phyloP scores from a whole-genome alignment of 1,140 invertebrate genomes.

The Probaryconus sp. region DNA sequence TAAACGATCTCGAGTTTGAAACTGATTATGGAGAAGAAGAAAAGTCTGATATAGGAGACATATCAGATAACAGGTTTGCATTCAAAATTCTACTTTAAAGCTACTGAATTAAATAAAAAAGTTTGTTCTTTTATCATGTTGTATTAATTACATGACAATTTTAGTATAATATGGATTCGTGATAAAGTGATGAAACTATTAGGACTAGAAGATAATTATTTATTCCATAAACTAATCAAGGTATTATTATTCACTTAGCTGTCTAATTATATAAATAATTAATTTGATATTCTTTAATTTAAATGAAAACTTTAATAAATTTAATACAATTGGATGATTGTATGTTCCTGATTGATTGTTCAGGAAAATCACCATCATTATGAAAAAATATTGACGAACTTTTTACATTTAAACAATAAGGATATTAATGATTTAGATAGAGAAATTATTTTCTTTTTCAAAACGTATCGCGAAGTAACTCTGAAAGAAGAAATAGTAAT shows the following conservation, averaged over 20 bases:
- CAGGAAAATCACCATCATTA: constrained; percentile 22
- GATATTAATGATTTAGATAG: not conserved
- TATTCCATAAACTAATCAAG: constrained; percentile 24
- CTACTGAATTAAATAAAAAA: too few relatives aligned
- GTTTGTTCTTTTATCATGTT: not conserved
- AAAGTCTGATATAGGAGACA: not conserved
- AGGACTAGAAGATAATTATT: constrained; percentile 16
- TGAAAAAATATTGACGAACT: constrained; percentile 6
- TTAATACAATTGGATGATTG: not conserved
- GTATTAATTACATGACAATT: constrained; percentile 1
- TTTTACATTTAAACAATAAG: constrained; percentile 17
- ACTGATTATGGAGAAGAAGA: constrained; percentile 1
- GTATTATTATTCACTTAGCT: too few relatives aligned
- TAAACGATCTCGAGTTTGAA: not conserved
- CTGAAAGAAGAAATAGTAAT: constrained; percentile 6
- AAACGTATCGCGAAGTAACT: constrained; percentile 10
- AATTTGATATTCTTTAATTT: constrained; percentile 6
- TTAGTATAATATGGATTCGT: constrained; percentile 26
- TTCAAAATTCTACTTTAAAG: too few relatives aligned
- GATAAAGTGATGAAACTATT: constrained; percentile 19
- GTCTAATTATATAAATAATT: not conserved
- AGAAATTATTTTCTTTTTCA: constrained; percentile 35
- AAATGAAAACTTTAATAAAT: not conserved
- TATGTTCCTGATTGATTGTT: not conserved
- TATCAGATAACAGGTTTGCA: constrained; percentile 4